phyloP scores from a whole-genome alignment of 2,888 invertebrate species.

The Lypha dubia region DNA sequence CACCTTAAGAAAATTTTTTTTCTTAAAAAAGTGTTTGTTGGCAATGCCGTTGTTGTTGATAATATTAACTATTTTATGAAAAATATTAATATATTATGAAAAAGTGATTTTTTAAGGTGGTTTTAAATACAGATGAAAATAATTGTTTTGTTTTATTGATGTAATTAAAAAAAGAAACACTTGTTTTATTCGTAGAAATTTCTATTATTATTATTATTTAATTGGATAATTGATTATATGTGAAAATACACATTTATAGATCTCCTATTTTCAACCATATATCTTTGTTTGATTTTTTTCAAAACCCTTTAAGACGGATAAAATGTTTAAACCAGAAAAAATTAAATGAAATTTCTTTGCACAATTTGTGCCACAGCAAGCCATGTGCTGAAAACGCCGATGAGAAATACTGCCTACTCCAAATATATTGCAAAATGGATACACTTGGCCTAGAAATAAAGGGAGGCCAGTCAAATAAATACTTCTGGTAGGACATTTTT shows the following conservation, averaged over 20 bases:
- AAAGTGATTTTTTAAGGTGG: constrained; percentile 36
- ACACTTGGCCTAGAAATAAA: too few species aligned
- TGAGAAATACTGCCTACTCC: too few species aligned
- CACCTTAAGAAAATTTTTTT: background rate
- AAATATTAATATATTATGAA: too few species aligned
- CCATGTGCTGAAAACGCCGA: too few species aligned
- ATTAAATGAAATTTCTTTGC: too few species aligned
- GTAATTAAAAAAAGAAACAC: background rate
- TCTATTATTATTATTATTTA: background rate
- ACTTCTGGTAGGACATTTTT: too few species aligned
- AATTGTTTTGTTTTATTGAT: constrained; percentile 36
- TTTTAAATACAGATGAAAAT: constrained; percentile 34
- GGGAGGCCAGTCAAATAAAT: too few species aligned
- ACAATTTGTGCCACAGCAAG: too few species aligned
- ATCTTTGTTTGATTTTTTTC: background rate
- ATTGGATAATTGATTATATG: constrained; percentile 7
- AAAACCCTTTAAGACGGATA: background rate
- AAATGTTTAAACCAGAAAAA: too few species aligned
- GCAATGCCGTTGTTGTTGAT: constrained; percentile 66
- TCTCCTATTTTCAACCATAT: background rate
- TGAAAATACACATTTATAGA: constrained; percentile 2
- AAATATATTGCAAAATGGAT: too few species aligned
- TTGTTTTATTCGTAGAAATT: background rate
- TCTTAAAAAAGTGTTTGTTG: constrained; percentile 9
- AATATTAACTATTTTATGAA: too few species aligned